These are phyloP conservation scores for Belonocnema kinseyi DNA, from an alignment of 1,140 invertebrate genomes.

Conservation along the genomic window DNA sequence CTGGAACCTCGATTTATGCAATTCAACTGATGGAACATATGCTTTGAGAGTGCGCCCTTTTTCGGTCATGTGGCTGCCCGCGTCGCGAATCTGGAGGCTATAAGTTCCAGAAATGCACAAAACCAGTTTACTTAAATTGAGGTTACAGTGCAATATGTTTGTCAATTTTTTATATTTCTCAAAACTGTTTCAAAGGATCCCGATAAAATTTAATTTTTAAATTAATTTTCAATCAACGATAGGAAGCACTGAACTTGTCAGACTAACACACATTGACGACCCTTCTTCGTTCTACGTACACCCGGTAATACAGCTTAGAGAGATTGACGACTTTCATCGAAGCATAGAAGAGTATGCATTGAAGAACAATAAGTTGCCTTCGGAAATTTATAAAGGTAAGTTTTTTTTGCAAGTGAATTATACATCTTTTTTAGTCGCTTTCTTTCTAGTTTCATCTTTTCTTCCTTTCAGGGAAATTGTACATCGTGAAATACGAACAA, in stretches of 20 bases:
- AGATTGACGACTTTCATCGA: slow-evolving; percentile 64
- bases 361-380: slow-evolving; percentile 22
- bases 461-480: slow-evolving; percentile 67
- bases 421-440: neutral
- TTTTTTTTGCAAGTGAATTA: neutral
- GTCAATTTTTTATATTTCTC: too few relatives aligned
- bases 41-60: too few relatives aligned
- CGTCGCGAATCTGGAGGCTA: too few relatives aligned
- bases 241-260: slow-evolving; percentile 70
- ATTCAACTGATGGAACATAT: too few relatives aligned
- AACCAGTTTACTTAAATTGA: too few relatives aligned
- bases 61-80: too few relatives aligned
- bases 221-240: slow-evolving; percentile 43
- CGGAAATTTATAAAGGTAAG: neutral
- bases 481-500: slow-evolving; percentile 64
- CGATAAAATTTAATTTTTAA: neutral
- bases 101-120: too few relatives aligned
- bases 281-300: slow-evolving; percentile 83
- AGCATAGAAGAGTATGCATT: slow-evolving; percentile 50
- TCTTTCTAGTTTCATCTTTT: neutral
- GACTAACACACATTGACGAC: slow-evolving; percentile 80
- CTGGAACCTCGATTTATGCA: too few relatives aligned
- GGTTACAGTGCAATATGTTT: too few relatives aligned
- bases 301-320: slow-evolving; percentile 72
- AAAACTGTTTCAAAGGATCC: too few relatives aligned